These are phyloP conservation scores for Phyllopteryx taeniolatus DNA, from an alignment of 2,113 vertebrate species.

Conservation along the genomic window DNA sequence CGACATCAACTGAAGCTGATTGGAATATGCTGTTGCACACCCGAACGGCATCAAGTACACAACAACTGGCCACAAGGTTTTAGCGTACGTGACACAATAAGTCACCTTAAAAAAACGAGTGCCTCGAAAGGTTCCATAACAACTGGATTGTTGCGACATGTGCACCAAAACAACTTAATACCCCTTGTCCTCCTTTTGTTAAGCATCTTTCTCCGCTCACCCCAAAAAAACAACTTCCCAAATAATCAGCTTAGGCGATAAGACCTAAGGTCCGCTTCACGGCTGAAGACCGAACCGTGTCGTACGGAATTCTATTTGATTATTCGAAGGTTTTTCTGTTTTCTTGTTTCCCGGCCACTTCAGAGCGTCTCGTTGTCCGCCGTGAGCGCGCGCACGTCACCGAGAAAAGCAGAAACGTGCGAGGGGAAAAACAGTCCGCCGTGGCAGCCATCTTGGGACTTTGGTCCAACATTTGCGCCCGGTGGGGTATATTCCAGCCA, in stretches of 20 bases:
- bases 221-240: conserved; percentile 28
- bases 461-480: too few species aligned
- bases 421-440: too few species aligned
- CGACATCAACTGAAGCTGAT: not conserved
- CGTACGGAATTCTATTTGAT: too few species aligned
- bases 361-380: too few species aligned
- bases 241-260: conserved; percentile 52
- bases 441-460: too few species aligned
- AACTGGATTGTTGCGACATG: conserved; percentile 38
- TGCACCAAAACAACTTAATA: conserved; percentile 47
- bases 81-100: conserved; percentile 36
- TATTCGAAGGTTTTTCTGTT: too few species aligned
- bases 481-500: too few species aligned
- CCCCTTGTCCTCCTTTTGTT: conserved; percentile 20
- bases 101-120: conserved; percentile 23
- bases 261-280: conserved; percentile 3
- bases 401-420: too few species aligned
- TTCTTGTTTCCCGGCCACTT: too few species aligned
- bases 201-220: conserved; percentile 36
- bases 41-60: conserved; percentile 22
- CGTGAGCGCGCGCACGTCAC: too few species aligned
- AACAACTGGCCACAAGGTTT: conserved; percentile 22
- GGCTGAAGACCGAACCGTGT: not conserved
- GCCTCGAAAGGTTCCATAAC: conserved; percentile 38
- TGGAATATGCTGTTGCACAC: not conserved